Conservation (phyloP, 2,888 invertebrate species). For the Rhorus exstirpatorius region DNA sequence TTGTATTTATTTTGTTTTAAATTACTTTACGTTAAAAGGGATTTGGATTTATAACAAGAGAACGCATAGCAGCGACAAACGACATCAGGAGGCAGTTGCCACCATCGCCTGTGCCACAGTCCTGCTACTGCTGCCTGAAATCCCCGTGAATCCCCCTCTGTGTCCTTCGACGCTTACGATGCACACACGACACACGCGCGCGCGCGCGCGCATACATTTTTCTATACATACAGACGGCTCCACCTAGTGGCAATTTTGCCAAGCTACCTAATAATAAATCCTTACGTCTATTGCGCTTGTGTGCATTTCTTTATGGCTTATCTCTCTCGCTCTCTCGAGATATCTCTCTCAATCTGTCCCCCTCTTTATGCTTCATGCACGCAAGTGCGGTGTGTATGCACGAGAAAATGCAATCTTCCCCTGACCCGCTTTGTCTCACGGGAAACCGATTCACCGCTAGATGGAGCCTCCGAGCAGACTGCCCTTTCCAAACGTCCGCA, state of each 20-base stretch:
- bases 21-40: constrained; percentile 34
- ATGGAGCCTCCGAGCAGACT: neutral
- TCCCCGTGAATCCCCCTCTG: constrained; percentile 44
- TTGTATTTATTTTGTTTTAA: neutral
- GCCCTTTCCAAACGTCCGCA: neutral
- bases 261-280: constrained; percentile 8
- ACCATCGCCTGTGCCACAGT: constrained; percentile 69
- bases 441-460: neutral
- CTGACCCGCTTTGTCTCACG: neutral
- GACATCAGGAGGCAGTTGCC: constrained; percentile 70
- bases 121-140: constrained; percentile 64
- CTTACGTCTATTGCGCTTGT: neutral
- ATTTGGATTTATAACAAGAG: constrained; percentile 55
- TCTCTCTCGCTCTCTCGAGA: constrained; percentile 1
- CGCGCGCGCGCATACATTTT: neutral
- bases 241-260: constrained; percentile 17
- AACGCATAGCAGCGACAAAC: constrained; percentile 69
- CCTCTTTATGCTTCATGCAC: neutral
- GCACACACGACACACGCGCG: neutral
- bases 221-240: neutral
- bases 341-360: neutral
- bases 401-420: too few species aligned
- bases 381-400: neutral
- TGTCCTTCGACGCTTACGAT: neutral
- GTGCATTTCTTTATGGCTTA: neutral